Evolutionary conservation across 2,113 vertebrate species (phyloP).

Genomic region (Ptychochromis oligacanthus): DNA sequence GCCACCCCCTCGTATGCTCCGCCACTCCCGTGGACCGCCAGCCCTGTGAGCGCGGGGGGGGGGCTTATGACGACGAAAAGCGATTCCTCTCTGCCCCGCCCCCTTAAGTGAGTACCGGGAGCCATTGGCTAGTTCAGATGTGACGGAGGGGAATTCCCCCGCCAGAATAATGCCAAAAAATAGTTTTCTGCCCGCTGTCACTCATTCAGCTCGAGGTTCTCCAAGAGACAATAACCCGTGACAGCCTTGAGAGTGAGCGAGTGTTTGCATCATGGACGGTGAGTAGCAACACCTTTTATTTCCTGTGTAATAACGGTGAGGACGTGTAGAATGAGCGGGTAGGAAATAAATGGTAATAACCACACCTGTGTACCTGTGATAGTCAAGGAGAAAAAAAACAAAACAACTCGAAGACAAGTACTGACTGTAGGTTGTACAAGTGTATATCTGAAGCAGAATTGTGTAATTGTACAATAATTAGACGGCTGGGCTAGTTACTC

Average conservation of each 20-base stretch:
- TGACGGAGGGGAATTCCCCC: slow-evolving; percentile 62
- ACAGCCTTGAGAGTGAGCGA: slow-evolving; percentile 11
- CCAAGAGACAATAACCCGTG: slow-evolving; percentile 14
- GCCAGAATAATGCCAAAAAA: slow-evolving; percentile 26
- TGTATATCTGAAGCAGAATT: not conserved
- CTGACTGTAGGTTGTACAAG: not conserved
- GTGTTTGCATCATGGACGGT: slow-evolving; percentile 76
- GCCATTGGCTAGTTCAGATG: slow-evolving; percentile 46
- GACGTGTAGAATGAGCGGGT: not conserved
- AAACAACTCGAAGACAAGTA: not conserved
- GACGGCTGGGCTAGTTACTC: no score
- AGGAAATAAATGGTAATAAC: not conserved
- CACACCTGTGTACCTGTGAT: not conserved
- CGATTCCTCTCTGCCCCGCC: not conserved
- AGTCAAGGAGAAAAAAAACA: no score
- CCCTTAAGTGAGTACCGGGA: not conserved
- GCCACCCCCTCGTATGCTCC: not conserved
- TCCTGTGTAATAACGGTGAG: not conserved
- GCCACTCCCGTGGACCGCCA: not conserved
- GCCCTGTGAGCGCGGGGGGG: not conserved
- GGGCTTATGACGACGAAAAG: not conserved
- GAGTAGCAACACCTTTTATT: slow-evolving; percentile 51
- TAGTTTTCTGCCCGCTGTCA: slow-evolving; percentile 44
- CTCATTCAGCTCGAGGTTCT: slow-evolving; percentile 36
- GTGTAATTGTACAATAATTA: not conserved